These are phyloP conservation scores for Malurus elegans DNA, from an alignment of 2,113 vertebrate genomes.

Conservation along the genomic window DNA sequence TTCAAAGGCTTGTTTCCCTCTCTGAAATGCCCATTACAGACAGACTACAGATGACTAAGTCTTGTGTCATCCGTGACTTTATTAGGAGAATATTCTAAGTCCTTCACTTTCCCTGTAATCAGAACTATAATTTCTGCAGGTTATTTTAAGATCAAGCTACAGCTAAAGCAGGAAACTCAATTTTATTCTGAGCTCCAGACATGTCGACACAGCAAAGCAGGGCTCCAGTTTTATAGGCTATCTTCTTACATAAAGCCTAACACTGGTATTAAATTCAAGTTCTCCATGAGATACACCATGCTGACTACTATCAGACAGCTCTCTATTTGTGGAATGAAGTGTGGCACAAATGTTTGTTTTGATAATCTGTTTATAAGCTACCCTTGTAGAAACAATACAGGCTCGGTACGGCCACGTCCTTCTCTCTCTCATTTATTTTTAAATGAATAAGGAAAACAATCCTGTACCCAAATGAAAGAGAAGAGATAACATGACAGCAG, in stretches of 20 bases:
- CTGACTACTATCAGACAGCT: conserved; percentile 52
- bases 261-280: conserved; percentile 51
- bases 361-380: conserved; percentile 59
- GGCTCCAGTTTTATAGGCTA: conserved; percentile 77
- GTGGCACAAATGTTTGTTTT: conserved; percentile 57
- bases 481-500: conserved; percentile 44
- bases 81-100: conserved; percentile 81
- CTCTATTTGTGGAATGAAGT: conserved; percentile 57
- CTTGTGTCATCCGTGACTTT: conserved; percentile 75
- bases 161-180: conserved; percentile 93
- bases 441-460: conserved; percentile 38
- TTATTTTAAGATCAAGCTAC: conserved; percentile 92
- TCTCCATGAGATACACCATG: conserved; percentile 1
- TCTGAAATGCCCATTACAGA: conserved; percentile 64
- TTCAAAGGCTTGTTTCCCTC: conserved; percentile 72
- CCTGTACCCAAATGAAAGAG: conserved; percentile 36
- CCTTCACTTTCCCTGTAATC: conserved; percentile 80
- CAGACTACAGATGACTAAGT: conserved; percentile 74
- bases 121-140: conserved; percentile 87
- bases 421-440: conserved; percentile 36
- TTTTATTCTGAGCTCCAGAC: conserved; percentile 92
- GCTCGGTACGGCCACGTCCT: not conserved
- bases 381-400: conserved; percentile 44
- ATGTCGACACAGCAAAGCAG: conserved; percentile 85
- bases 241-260: conserved; percentile 81